phyloP scores from a whole-genome alignment of 2,113 vertebrate species.

The Natator depressus region DNA sequence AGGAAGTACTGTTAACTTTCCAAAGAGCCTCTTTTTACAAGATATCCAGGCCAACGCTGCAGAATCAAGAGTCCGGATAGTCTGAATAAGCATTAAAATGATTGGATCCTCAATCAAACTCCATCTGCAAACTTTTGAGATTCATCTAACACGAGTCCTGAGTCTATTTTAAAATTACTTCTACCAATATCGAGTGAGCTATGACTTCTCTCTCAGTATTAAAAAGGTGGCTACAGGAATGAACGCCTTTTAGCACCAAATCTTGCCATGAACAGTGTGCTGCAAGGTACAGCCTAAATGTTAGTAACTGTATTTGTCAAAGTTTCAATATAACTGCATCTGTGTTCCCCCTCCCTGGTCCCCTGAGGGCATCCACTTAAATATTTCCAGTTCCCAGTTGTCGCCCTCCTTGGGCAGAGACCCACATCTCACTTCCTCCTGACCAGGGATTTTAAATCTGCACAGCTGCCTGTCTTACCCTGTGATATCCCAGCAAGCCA shows the following conservation, averaged over 20 bases:
- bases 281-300: not conserved
- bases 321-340: no score
- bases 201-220: rapidly evolving
- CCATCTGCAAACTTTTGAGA: not conserved
- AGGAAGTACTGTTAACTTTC: not conserved
- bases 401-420: no score
- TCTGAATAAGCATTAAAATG: rapidly evolving
- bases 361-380: no score
- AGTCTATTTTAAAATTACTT: not conserved
- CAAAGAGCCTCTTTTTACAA: not conserved
- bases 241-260: not conserved
- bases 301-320: not conserved
- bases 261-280: not conserved
- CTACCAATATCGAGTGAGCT: not conserved
- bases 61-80: not conserved
- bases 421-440: no score
- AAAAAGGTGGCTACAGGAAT: not conserved
- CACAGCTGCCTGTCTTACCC: no score
- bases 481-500: no score
- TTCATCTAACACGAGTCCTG: not conserved
- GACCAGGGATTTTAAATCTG: no score
- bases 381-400: no score
- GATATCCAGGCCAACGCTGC: rapidly evolving
- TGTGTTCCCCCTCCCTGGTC: no score
- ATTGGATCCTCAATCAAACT: not conserved